Percentiles rank a stretch among this genome's conserved stretches.
Conservation (phyloP, 2,113 vertebrate species). For the Epinephelus lanceolatus region DNA sequence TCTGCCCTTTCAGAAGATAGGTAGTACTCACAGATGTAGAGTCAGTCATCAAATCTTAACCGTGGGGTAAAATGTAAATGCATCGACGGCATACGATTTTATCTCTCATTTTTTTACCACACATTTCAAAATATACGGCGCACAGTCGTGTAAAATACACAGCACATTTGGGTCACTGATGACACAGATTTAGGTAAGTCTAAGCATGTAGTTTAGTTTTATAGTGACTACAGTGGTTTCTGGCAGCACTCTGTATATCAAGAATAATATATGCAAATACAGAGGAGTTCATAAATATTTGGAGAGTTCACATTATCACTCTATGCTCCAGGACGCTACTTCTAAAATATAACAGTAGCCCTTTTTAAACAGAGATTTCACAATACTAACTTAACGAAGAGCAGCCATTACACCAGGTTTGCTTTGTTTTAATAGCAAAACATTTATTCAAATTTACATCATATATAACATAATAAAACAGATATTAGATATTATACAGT, state of each 20-base stretch:
- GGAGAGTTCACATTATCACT: neutral
- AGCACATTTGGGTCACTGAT: neutral
- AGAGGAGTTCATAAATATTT: slow-evolving; percentile 18
- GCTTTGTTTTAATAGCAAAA: too few species aligned
- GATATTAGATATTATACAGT: too few species aligned
- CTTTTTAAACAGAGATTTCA: too few species aligned
- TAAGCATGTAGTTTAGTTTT: slow-evolving; percentile 1
- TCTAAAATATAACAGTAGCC: neutral
- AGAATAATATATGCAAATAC: slow-evolving; percentile 24
- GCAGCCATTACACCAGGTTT: too few species aligned
- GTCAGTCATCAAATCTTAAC: slow-evolving; percentile 51
- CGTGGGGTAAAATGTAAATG: slow-evolving; percentile 23
- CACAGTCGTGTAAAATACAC: neutral
- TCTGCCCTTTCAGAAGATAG: slow-evolving; percentile 50
- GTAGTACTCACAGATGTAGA: slow-evolving; percentile 44
- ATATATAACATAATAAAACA: too few species aligned
- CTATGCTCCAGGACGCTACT: neutral
- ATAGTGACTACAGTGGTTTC: neutral
- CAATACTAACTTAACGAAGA: too few species aligned
- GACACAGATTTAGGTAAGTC: neutral
- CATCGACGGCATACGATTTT: slow-evolving; percentile 8
- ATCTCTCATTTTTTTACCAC: slow-evolving; percentile 11
- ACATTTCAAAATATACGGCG: slow-evolving; percentile 21
- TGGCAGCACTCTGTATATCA: neutral
- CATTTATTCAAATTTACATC: too few species aligned